phyloP scores from a whole-genome alignment of 2,888 invertebrate species.

The Mesorhabditis belari region DNA sequence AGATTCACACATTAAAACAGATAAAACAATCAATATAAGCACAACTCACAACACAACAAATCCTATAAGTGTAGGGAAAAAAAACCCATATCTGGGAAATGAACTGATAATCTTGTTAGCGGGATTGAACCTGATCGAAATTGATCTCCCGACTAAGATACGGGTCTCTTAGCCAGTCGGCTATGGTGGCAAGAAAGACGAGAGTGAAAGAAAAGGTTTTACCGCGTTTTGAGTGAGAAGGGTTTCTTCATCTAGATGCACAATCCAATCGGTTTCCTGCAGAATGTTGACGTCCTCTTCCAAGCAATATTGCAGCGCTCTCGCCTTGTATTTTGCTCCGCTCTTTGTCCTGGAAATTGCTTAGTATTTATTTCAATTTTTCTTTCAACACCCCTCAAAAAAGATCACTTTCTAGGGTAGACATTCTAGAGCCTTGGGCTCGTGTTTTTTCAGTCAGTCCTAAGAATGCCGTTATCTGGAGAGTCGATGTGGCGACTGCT shows the following conservation, averaged over 20 bases:
- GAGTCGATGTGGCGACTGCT: neutral
- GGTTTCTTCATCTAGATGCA: conserved; percentile 89
- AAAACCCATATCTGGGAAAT: neutral
- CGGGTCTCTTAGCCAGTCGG: too few relatives aligned
- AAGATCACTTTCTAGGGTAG: too few relatives aligned
- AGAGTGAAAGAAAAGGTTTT: too few relatives aligned
- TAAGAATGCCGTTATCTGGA: too few relatives aligned
- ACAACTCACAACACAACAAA: neutral
- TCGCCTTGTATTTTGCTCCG: conserved; percentile 85
- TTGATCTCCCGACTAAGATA: too few relatives aligned
- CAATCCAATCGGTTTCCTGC: conserved; percentile 79
- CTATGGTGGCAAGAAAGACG: too few relatives aligned
- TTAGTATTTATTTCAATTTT: neutral
- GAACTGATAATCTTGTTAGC: too few relatives aligned
- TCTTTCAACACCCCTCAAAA: too few relatives aligned
- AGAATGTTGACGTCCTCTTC: conserved; percentile 75
- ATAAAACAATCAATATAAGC: neutral
- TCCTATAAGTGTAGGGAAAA: neutral
- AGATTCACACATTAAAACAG: too few relatives aligned
- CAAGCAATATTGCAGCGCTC: conserved; percentile 88
- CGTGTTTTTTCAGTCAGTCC: too few relatives aligned
- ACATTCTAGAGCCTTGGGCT: too few relatives aligned
- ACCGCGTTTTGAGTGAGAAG: conserved; percentile 84
- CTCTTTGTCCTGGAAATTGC: conserved; percentile 68
- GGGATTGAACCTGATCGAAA: too few relatives aligned